phyloP scores from a whole-genome alignment of 2,113 vertebrate species.

The Colaptes auratus region DNA sequence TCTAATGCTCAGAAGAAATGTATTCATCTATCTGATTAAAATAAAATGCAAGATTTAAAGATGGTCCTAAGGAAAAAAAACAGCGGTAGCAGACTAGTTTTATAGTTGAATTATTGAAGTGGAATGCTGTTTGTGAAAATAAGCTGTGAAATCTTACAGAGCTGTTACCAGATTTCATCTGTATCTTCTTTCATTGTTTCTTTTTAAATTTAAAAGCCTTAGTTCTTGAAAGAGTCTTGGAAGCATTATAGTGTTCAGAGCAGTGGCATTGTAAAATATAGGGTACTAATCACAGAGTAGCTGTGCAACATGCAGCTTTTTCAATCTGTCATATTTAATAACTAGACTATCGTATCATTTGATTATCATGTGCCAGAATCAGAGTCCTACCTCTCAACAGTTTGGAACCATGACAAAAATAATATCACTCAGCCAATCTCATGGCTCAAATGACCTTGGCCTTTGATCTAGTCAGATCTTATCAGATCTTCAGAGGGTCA shows the following conservation, averaged over 20 bases:
- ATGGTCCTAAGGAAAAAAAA: not conserved
- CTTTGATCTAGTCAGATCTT: slow-evolving; percentile 59
- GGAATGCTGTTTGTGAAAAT: slow-evolving; percentile 32
- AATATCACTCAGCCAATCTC: slow-evolving; percentile 66
- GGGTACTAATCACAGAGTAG: slow-evolving; percentile 70
- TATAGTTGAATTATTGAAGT: slow-evolving; percentile 38
- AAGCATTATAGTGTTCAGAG: slow-evolving; percentile 42
- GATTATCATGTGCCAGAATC: slow-evolving; percentile 60
- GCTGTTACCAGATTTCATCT: slow-evolving; percentile 38
- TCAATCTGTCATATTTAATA: slow-evolving; percentile 76
- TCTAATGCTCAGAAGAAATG: not conserved
- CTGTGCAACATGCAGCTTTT: slow-evolving; percentile 66
- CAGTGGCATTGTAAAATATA: slow-evolving; percentile 67
- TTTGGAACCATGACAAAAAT: slow-evolving; percentile 72
- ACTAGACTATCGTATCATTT: slow-evolving; percentile 59
- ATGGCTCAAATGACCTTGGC: slow-evolving; percentile 48
- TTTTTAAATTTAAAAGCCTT: slow-evolving; percentile 51
- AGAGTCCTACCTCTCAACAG: slow-evolving; percentile 33
- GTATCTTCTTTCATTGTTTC: slow-evolving; percentile 48
- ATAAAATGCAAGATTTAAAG: not conserved
- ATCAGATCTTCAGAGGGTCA: slow-evolving; percentile 58
- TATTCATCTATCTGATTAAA: slow-evolving; percentile 20
- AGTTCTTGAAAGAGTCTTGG: slow-evolving; percentile 60
- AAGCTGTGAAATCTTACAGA: slow-evolving; percentile 35
- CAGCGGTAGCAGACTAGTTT: accelerated